phyloP scores from a whole-genome alignment of 2,888 invertebrate genomes.

The Xylota segnis region DNA sequence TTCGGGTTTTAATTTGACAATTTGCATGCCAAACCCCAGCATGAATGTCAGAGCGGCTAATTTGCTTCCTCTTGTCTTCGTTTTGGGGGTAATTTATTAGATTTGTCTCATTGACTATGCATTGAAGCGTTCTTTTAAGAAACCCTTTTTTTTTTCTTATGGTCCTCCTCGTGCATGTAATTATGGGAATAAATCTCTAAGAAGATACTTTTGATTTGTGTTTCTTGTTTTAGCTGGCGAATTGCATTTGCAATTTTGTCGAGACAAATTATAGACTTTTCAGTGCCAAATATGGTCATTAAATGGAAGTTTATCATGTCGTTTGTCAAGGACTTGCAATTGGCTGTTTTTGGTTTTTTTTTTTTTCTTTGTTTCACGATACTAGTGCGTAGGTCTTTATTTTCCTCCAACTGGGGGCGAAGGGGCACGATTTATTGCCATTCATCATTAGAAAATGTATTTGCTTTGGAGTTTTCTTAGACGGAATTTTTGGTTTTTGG shows the following conservation, averaged over 20 bases:
- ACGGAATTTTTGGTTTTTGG: conserved; percentile 33
- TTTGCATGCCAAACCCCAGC: conserved; percentile 48
- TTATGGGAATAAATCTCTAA: conserved; percentile 27
- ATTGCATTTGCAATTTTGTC: conserved; percentile 76
- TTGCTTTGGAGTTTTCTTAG: conserved; percentile 24
- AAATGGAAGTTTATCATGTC: conserved; percentile 82
- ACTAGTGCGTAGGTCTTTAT: conserved; percentile 29
- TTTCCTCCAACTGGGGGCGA: conserved; percentile 9
- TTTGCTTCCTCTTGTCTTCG: conserved; percentile 54
- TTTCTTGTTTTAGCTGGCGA: conserved; percentile 17
- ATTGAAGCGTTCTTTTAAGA: neutral
- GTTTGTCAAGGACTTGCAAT: conserved; percentile 31
- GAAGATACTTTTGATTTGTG: conserved; percentile 37
- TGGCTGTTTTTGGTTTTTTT: conserved; percentile 13
- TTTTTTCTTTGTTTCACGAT: neutral
- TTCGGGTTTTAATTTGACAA: conserved; percentile 48
- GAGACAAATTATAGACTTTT: conserved; percentile 79
- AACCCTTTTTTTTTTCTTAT: conserved; percentile 10
- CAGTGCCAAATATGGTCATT: conserved; percentile 83
- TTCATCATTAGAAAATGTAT: conserved; percentile 44
- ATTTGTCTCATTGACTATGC: conserved; percentile 30
- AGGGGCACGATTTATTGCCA: conserved; percentile 34
- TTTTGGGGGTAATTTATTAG: conserved; percentile 44
- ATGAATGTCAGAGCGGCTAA: conserved; percentile 39
- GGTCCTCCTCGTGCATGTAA: conserved; percentile 18